Base-by-base conservation (phyloP, 2,888 invertebrate genomes). In the Heliconius hortense region DNA sequence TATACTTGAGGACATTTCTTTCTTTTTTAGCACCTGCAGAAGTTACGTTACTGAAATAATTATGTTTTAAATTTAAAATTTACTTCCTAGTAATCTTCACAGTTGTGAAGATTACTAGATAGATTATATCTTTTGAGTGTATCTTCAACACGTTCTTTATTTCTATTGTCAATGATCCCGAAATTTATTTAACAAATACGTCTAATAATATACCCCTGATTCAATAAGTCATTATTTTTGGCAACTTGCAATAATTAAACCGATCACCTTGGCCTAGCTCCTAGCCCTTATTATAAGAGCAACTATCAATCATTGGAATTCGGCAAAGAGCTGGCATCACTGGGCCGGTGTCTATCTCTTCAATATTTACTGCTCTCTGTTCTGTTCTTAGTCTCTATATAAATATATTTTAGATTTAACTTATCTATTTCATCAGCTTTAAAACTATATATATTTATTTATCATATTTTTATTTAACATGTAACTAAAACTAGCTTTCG, bases 221-320 rank as follows among this genome's bases (percentile, higher is more conserved):
- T 78, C 81, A 77, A 88, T 89, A 86, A 87, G 77, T 90, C 88
- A 88, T 78, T 77, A 75, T 78, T 77, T 80, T 87, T 91, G 92
- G 91, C 91, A 92, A 82, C 82, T 82, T 80, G 77, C 79, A 79
- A 84, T 83, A 82, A 85, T 86, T 85, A 85, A 88, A 83, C 88
- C 88, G 81, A 90, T 79, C 87, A 78, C 89, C 92, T 92, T 93
- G 92, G 90, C 92, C 92, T 89, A 87, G 84, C 89, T 90, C 83
- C 82, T 81, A 74, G 70, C 69, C 71, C 73, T 80, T 79, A 78
- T 78, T 79, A 77, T 76, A 79, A 89, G 90, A 76, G 76, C 74
- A 74, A 85, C 84, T 78, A 91, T 92, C 90, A 88, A 90, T 92
- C 92, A 92, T 91, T 89, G 86, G 78, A 83, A 83, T 82, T 83